A percentile compares a stretch with the other conserved stretches of the same genome.
Conservation (phyloP, 2,888 invertebrate genomes). For the Amphipyra berbera region DNA sequence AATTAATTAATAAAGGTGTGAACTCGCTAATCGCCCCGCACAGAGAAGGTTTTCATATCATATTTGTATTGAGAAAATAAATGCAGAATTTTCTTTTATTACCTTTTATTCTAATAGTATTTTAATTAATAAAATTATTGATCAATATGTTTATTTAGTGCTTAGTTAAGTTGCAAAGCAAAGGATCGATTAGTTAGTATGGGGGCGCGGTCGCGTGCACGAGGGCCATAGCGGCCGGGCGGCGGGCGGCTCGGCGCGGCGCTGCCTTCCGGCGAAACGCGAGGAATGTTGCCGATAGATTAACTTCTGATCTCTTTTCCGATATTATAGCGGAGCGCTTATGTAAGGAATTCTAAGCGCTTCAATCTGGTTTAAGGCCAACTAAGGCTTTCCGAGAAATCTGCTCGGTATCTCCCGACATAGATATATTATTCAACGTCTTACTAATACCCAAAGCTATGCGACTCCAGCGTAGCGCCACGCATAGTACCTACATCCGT, state of each 20-base stretch:
- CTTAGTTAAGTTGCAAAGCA: conserved; percentile 76
- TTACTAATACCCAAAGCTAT: conserved; percentile 53
- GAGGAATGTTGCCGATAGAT: conserved; percentile 89
- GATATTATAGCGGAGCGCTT: conserved; percentile 87
- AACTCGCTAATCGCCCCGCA: too few relatives aligned
- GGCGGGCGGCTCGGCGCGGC: conserved; percentile 70
- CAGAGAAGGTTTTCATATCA: too few relatives aligned
- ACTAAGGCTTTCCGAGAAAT: conserved; percentile 76
- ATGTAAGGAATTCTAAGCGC: conserved; percentile 88
- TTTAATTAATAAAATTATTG: not conserved
- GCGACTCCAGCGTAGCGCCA: conserved; percentile 27
- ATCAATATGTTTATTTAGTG: conserved; percentile 58
- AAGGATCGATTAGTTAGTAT: conserved; percentile 81
- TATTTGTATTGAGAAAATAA: too few relatives aligned
- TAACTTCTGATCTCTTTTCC: conserved; percentile 90
- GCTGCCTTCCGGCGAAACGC: conserved; percentile 89
- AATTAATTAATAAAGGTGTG: too few relatives aligned
- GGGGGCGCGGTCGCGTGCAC: conserved; percentile 81
- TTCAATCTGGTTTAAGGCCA: conserved; percentile 86
- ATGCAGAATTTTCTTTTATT: too few relatives aligned
- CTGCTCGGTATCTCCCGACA: conserved; percentile 66
- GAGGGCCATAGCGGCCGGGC: conserved; percentile 72
- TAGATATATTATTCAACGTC: conserved; percentile 62
- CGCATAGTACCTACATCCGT: conserved; percentile 39
- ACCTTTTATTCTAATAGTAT: not conserved